Conservation (phyloP, 2,888 invertebrate species). For the Spodoptera exigua region DNA sequence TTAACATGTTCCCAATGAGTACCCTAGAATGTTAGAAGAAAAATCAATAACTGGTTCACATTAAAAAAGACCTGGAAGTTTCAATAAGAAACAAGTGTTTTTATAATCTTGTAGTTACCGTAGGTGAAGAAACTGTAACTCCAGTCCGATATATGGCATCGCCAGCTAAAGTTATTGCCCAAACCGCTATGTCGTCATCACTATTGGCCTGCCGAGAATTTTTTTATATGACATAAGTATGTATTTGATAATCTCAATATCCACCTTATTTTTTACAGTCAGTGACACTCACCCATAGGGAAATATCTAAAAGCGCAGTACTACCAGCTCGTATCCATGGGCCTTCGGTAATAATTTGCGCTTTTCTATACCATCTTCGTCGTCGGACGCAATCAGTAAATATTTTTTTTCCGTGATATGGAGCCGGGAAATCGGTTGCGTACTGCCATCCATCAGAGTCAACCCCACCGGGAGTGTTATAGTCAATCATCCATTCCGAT, state of each 20-base stretch:
- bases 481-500: conserved; percentile 98
- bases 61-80: neutral
- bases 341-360: conserved; percentile 94
- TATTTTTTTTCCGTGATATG: conserved; percentile 95
- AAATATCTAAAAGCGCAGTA: conserved; percentile 94
- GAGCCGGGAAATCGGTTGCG: conserved; percentile 96
- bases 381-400: conserved; percentile 97
- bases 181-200: conserved; percentile 89
- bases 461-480: conserved; percentile 95
- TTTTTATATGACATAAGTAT: too few relatives aligned
- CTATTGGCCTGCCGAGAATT: conserved; percentile 67
- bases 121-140: conserved; percentile 92
- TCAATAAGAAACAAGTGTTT: neutral
- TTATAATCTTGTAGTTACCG: conserved; percentile 85
- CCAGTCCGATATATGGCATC: conserved; percentile 95
- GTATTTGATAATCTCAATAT: too few relatives aligned
- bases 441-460: conserved; percentile 98
- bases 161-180: conserved; percentile 96
- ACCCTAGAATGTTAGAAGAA: conserved; percentile 86
- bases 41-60: neutral
- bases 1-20: conserved; percentile 94
- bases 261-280: too few relatives aligned
- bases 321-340: conserved; percentile 97
- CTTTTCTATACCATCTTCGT: conserved; percentile 95
- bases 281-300: conserved; percentile 90